Base-by-base conservation (phyloP, 2,888 invertebrate genomes). In the Germaria angustata region DNA sequence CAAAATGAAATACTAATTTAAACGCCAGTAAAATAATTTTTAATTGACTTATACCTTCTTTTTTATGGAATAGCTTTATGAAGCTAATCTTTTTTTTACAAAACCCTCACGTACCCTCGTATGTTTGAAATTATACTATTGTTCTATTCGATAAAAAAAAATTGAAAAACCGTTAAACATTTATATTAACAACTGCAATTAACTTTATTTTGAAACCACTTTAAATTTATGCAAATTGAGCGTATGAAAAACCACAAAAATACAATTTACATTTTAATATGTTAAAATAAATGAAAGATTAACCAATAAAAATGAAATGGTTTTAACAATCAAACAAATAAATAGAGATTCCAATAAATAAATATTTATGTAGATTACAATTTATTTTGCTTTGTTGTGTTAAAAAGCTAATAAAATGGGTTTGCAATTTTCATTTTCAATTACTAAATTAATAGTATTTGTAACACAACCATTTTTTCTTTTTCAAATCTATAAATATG, bases 181-280 rank as follows among this genome's bases (percentile, higher is more conserved):
- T 46, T 46, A 7, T 46, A 41, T 71, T 57, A 59, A 59, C 39
- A 51, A 28, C 9, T 59, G 36, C 59, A 66, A 79, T 79, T 66
- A 72, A 72, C 51, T 79, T 79, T 72, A 36, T 41, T 66, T 72
- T 51, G 28, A 79, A 79, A 79, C 51, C 59, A 59, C 34, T 66
- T 72, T 51, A 44, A 72, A 39, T 59, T 34, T 57, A 53, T 61
- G 41, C 53, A 80, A 75, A 80, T 80, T 80, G 61, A 80, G 63
- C 72, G 59, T 69, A 65, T 32, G 28, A n/a, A 49, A 69, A 63
- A 69, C 75, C 80, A 55, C 80, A 75, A 63, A 44, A 57, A 69
- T 80, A 63, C 61, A 61, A 73, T 73, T 61, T 55, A 63, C 51
- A 32, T 41, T 49, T 75, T 32, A 65, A 49, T 13, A 49, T 39